Evolutionary conservation across 1,140 invertebrate genomes (phyloP), one percentile per base, ranked within the genome.

Genomic region (Triops longicaudatus): DNA sequence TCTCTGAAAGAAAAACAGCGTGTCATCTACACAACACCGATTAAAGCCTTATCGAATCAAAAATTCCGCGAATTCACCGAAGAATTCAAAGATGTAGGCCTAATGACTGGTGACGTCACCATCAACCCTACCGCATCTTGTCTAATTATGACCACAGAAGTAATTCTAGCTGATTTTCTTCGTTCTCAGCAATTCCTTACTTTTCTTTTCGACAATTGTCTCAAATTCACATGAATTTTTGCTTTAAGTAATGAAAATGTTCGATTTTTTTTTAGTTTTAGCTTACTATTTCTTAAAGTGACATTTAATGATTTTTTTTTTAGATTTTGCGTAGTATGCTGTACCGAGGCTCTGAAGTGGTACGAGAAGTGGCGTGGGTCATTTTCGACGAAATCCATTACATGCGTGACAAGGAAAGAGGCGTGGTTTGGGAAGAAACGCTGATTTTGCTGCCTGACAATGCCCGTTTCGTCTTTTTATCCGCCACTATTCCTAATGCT

Each of bases 361-460:
- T 98, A 91, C 87, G 97, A 80, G 98, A 99, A 89, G 96, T 99
- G 5, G 98, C 96, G 73, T 99, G 98, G 98, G 98, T 99, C 11
- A 88, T 99, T 75, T 99, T 99, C 87, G 98, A 99, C 85, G 98
- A 99, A 87, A 99, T 99, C 82, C 98, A 99, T 87, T 99, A 99
- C 83, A 99, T 99, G 98, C 87, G 98, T 83, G 97, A 99, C 82
- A 98, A 98, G 87, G 97, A 99, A 84, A 88, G 98, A 85, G 98
- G 98, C 73, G 97, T 99, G 26, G 98, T 98, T 4, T 99, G 98
- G 98, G 97, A 98, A 88, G 98, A 99, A 87, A 98, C 98, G 0
- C 89, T 99, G 22, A 99, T 99, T 82, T 86, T 99, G 22, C 84
- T 99, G 28, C 97, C 97, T 1, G 95, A 99, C 83, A 98, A 98